Conservation (phyloP, 2,888 invertebrate species). For the Thelaira solivaga region DNA sequence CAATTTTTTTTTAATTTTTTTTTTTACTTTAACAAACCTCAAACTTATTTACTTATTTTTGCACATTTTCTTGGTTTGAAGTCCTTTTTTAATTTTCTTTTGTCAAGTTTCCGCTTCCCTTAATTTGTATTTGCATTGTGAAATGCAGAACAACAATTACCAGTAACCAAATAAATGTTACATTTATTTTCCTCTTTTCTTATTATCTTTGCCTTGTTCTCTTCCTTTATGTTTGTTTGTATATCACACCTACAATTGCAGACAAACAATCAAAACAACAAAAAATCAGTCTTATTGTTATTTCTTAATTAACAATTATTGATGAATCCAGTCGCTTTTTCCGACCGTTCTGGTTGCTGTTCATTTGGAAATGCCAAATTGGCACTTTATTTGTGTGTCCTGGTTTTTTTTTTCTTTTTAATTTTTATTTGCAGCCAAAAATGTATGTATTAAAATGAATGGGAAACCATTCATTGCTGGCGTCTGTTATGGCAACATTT, state of each 20-base stretch:
- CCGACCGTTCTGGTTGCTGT: not conserved
- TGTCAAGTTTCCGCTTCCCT: constrained; percentile 50
- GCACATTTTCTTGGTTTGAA: not conserved
- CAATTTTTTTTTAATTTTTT: too few species aligned
- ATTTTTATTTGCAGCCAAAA: not conserved
- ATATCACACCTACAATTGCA: not conserved
- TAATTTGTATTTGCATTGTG: constrained; percentile 38
- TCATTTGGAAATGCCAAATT: constrained; percentile 31
- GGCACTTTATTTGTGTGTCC: constrained; percentile 12
- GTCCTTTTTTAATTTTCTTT: not conserved
- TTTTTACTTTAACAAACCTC: not conserved
- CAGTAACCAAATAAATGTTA: constrained; percentile 13
- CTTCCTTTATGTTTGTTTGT: not conserved
- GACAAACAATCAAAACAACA: not conserved
- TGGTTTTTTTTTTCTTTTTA: not conserved
- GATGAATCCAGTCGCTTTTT: not conserved
- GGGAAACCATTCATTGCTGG: constrained; percentile 22
- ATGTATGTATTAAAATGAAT: constrained; percentile 11
- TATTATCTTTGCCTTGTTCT: too few species aligned
- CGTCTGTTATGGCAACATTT: constrained; percentile 13
- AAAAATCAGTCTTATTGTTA: constrained; percentile 35
- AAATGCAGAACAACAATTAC: constrained; percentile 31
- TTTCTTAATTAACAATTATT: constrained; percentile 58
- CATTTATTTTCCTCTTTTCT: not conserved
- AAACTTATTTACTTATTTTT: constrained; percentile 4